A percentile compares a stretch with the other conserved stretches of the same genome.
phyloP scores from a whole-genome alignment of 2,797 vertebrate genomes.

The Megaceryle alcyon region DNA sequence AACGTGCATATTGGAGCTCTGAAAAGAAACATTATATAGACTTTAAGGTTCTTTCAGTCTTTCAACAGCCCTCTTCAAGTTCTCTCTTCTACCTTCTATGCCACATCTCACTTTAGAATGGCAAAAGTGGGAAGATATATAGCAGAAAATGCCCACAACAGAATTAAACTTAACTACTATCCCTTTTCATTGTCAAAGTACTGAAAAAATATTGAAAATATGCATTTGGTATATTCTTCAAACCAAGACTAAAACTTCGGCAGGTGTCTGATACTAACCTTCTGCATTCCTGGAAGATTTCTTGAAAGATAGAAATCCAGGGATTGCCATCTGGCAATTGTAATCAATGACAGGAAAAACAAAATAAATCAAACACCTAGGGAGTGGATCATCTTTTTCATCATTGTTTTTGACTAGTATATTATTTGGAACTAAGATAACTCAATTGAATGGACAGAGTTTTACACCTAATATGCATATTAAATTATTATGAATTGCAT shows the following conservation, averaged over 20 bases:
- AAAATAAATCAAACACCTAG: rapidly evolving
- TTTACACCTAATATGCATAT: neutral
- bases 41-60: neutral
- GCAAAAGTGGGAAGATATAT: neutral
- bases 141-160: neutral
- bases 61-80: neutral
- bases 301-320: neutral
- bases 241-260: neutral
- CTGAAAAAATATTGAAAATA: neutral
- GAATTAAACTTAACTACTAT: neutral
- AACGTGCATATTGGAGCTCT: neutral
- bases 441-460: neutral
- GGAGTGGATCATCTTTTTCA: neutral
- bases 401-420: neutral
- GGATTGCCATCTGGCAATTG: neutral
- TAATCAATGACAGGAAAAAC: neutral
- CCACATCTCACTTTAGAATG: neutral
- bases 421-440: neutral
- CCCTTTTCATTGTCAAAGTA: neutral
- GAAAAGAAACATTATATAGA: neutral
- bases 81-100: neutral
- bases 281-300: neutral
- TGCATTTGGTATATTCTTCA: neutral
- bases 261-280: neutral
- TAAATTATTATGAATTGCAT: neutral